Conservation (phyloP, 2,888 invertebrate species). For the Sussaba pulchella region DNA sequence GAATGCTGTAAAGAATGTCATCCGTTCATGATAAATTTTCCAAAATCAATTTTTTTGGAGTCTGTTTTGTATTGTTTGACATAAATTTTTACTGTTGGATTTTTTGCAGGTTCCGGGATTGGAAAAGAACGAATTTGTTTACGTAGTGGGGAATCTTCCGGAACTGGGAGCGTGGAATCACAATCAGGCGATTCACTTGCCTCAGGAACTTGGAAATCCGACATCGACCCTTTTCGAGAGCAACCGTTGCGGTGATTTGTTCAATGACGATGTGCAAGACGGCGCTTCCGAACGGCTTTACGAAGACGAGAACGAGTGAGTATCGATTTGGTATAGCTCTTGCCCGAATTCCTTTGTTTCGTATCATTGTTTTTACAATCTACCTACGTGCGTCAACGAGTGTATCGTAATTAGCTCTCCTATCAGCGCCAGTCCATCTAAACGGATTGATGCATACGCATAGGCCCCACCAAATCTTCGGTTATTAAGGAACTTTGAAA, state of each 20-base stretch:
- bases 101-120: conserved; percentile 77
- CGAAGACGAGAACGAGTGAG: conserved; percentile 76
- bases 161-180: conserved; percentile 83
- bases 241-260: conserved; percentile 73
- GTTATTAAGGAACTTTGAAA: no score
- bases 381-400: not conserved
- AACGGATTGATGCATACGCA: not conserved
- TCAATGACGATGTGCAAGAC: conserved; percentile 74
- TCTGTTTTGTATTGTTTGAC: not conserved
- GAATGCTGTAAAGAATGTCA: no score
- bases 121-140: conserved; percentile 81
- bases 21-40: no score
- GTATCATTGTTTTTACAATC: not conserved
- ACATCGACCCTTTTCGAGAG: conserved; percentile 74
- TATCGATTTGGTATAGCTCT: conserved; percentile 36
- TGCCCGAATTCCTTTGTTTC: not conserved
- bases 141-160: conserved; percentile 82
- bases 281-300: conserved; percentile 73
- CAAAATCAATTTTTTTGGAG: no score
- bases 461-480: no score
- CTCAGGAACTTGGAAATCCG: conserved; percentile 74
- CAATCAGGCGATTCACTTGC: conserved; percentile 81
- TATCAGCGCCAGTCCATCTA: not conserved
- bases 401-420: not conserved
- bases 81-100: no score